phyloP scores from a whole-genome alignment of 2,113 vertebrate genomes.

The Halcyon malimbica region DNA sequence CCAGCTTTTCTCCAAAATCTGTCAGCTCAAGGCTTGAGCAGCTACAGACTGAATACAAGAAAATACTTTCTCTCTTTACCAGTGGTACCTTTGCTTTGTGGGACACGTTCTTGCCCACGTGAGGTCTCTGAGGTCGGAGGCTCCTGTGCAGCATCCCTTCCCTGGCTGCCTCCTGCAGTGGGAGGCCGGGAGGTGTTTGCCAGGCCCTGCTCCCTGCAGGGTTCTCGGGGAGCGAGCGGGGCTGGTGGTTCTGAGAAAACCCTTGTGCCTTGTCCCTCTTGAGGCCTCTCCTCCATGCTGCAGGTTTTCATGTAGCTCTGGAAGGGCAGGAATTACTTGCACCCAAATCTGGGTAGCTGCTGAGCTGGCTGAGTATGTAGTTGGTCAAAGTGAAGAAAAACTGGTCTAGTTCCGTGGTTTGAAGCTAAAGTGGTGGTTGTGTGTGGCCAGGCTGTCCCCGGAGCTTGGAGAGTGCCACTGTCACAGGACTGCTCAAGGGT shows the following conservation, averaged over 20 bases:
- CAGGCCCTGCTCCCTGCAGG: not conserved
- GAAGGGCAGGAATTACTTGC: not conserved
- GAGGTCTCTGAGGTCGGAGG: not conserved
- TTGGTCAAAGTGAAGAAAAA: not conserved
- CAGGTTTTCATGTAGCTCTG: not conserved
- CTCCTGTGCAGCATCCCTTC: not conserved
- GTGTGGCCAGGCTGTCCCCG: not conserved
- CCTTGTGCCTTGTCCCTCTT: fast-evolving
- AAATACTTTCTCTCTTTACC: not conserved
- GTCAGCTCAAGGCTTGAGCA: not conserved
- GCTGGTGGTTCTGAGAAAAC: not conserved
- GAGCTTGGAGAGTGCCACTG: fast-evolving
- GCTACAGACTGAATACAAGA: not conserved
- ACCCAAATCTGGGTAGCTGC: fast-evolving
- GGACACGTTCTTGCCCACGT: not conserved
- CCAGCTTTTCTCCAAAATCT: not conserved
- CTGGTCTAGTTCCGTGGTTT: fast-evolving
- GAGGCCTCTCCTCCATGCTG: not conserved
- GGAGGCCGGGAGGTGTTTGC: not conserved
- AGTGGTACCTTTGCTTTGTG: not conserved
- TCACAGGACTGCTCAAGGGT: fast-evolving
- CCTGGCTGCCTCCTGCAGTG: too few species aligned
- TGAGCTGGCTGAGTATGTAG: not conserved
- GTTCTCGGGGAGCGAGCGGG: too few species aligned
- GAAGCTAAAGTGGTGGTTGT: not conserved